These are phyloP conservation scores for Heliconius sara DNA, from an alignment of 2,888 invertebrate species.

Conservation along the genomic window DNA sequence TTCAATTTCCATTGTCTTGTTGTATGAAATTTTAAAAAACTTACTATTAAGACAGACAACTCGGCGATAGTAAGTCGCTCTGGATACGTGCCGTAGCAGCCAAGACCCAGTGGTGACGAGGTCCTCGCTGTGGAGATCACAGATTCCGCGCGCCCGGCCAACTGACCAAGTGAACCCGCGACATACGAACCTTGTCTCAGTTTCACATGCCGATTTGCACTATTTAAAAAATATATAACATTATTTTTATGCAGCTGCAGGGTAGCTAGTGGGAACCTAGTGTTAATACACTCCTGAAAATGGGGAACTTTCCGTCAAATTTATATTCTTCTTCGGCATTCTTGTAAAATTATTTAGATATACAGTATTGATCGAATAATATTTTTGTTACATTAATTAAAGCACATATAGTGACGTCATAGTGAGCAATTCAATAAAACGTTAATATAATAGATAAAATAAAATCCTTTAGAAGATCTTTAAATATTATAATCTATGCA, in stretches of 20 bases:
- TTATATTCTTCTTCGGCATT: no score
- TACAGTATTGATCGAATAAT: no score
- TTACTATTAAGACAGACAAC: slow-evolving; percentile 93
- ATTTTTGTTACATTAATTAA: no score
- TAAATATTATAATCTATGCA: slow-evolving; percentile 1
- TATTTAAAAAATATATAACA: slow-evolving; percentile 52
- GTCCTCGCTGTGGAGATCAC: slow-evolving; percentile 91
- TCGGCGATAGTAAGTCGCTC: slow-evolving; percentile 89
- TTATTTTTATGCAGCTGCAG: background rate
- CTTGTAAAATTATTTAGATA: no score
- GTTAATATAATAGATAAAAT: background rate
- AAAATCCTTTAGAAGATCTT: background rate
- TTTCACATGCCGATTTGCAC: slow-evolving; percentile 86
- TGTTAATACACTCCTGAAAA: no score
- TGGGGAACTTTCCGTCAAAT: no score
- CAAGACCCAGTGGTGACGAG: slow-evolving; percentile 91
- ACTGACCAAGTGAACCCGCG: slow-evolving; percentile 86
- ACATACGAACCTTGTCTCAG: slow-evolving; percentile 87
- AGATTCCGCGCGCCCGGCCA: slow-evolving; percentile 53
- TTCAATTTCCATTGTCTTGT: background rate
- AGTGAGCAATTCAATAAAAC: background rate
- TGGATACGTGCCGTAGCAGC: slow-evolving; percentile 83
- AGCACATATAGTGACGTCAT: no score
- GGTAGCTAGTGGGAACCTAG: no score
- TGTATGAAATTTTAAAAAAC: slow-evolving; percentile 52